Evolutionary conservation across 2,113 vertebrate species (phyloP).

Genomic region (Hypanus sabinus): DNA sequence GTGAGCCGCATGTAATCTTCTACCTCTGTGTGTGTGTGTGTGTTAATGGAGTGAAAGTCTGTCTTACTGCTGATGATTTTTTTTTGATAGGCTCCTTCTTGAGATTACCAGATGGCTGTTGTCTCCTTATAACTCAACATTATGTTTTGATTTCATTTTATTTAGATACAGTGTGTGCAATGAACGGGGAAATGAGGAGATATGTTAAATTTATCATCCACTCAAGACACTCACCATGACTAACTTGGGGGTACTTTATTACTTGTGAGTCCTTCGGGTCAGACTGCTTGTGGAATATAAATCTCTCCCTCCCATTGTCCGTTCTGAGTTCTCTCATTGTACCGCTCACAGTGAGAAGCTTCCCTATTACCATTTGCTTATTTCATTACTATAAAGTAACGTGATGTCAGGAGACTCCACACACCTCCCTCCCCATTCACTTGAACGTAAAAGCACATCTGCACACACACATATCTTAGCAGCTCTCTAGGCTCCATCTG

Average conservation of each 20-base stretch:
- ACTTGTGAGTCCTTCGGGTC: background rate
- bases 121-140: background rate
- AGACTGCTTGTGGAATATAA: background rate
- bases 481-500: background rate
- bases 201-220: background rate
- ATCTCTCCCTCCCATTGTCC: background rate
- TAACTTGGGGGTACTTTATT: background rate
- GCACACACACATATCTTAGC: background rate
- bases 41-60: background rate
- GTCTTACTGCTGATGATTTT: background rate
- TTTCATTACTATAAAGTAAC: constrained; percentile 4
- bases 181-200: background rate
- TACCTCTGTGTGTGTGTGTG: no score
- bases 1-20: background rate
- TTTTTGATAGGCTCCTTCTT: background rate
- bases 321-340: background rate
- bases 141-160: background rate
- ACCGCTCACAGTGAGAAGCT: background rate
- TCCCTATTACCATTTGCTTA: background rate
- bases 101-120: background rate
- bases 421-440: background rate
- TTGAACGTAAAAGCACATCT: background rate
- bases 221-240: background rate
- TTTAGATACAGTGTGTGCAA: background rate
- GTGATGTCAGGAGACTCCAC: background rate